Percentiles rank a stretch among this genome's conserved stretches.
Evolutionary conservation across 2,888 invertebrate genomes (phyloP).

Genomic region (Platypus cylindrus): DNA sequence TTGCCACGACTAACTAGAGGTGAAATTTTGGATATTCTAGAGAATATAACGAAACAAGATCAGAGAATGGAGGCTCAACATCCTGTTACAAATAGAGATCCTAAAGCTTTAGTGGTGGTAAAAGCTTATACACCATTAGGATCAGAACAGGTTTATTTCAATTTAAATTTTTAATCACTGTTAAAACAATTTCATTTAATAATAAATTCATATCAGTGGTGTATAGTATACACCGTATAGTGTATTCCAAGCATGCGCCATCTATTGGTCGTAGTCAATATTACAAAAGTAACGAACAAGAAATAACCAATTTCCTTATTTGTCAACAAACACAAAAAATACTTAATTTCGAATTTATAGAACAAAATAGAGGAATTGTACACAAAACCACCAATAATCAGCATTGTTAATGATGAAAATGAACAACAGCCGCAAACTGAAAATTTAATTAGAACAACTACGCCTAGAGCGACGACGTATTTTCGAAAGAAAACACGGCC

Average conservation of each 20-base stretch:
- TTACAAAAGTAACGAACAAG: no score
- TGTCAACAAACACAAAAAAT: no score
- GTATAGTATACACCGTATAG: no score
- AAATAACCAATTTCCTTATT: no score
- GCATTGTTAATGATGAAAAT: slow-evolving; percentile 37
- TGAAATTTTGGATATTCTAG: slow-evolving; percentile 52
- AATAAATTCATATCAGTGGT: no score
- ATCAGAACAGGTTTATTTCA: slow-evolving; percentile 35
- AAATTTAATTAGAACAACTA: slow-evolving; percentile 1
- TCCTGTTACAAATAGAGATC: slow-evolving; percentile 25
- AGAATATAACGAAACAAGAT: slow-evolving; percentile 49
- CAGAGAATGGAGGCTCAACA: slow-evolving; percentile 7
- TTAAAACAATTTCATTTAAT: no score
- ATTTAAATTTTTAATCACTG: no score
- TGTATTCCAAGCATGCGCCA: no score
- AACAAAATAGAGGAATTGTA: slow-evolving; percentile 46
- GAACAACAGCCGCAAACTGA: slow-evolving; percentile 3
- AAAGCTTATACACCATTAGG: slow-evolving; percentile 51
- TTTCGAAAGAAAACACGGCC: neutral
- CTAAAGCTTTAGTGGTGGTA: slow-evolving; percentile 51
- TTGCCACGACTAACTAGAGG: slow-evolving; percentile 50
- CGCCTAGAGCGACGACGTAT: neutral
- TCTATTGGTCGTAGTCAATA: no score
- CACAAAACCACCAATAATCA: slow-evolving; percentile 51
- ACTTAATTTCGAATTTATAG: no score